Evolutionary conservation across 2,888 invertebrate genomes (phyloP).

Genomic region (Ichneumoninae sp.): DNA sequence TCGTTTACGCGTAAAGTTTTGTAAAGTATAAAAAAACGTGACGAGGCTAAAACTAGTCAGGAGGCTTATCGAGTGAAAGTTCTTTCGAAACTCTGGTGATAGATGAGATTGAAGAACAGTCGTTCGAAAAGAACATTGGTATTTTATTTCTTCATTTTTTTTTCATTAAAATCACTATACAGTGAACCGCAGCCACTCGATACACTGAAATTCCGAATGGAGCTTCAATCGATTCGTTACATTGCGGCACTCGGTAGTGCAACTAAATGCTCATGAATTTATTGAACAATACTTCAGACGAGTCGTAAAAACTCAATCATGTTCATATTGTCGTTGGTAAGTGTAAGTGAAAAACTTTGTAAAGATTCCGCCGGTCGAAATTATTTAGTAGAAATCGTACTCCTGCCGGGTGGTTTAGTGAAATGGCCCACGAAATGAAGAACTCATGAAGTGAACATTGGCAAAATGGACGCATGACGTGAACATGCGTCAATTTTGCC

Average conservation of each 20-base stretch:
- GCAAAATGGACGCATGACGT: too few relatives aligned
- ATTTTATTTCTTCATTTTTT: background rate
- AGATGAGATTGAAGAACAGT: conserved; percentile 2
- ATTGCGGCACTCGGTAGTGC: background rate
- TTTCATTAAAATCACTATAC: background rate
- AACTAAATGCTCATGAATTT: background rate
- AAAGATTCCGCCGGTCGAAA: background rate
- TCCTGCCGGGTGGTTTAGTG: background rate
- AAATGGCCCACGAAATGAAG: background rate
- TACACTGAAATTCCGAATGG: background rate
- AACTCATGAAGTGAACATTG: background rate
- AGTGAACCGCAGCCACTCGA: background rate
- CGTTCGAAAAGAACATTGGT: background rate
- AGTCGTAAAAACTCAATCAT: background rate
- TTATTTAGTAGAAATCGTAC: background rate
- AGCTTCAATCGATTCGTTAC: conserved; percentile 3
- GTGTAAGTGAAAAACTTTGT: background rate
- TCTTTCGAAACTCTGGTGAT: conserved; percentile 10
- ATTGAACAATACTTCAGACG: background rate
- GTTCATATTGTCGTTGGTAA: background rate
- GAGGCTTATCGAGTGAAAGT: conserved; percentile 4
- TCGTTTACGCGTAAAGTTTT: background rate
- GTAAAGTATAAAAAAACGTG: background rate
- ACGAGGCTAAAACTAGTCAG: background rate
- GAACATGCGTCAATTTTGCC: too few relatives aligned